Evolutionary conservation across 2,888 invertebrate species (phyloP), one percentile per base, ranked within the genome.

Genomic region (Anticlea derivata): DNA sequence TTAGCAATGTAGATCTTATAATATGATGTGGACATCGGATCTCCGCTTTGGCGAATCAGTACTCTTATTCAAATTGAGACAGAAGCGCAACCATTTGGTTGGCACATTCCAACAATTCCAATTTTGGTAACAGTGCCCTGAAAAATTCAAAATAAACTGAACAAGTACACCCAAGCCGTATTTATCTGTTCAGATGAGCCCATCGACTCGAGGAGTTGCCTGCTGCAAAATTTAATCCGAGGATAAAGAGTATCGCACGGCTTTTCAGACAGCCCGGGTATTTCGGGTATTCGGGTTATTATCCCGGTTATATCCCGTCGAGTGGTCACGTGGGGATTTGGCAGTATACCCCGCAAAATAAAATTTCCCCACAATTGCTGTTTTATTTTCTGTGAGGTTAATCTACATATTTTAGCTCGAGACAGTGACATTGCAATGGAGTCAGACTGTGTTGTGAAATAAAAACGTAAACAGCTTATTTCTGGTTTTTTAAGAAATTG

Each of bases 161-260:
- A 50, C 55, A 59, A 63, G 59, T 54, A 57, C 56, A 55, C 58
- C 55, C 59, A 46, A 63, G 56, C 61, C 63, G 66, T 71, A 77
- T 79, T 76, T 76, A 78, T 78, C 71, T 78, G 63, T 63, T 58
- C 65, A 73, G 76, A 72, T 74, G 68, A 68, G 65, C 64, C 68
- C 68, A 68, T 68, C 65, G 73, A 68, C 59, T 70, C 65, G 67
- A 73, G 69, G 75, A 82, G 75, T 74, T 74, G 73, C 73, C 72
- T 71, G 77, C 73, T 75, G 79, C 79, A 80, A 81, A 82, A 84
- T 83, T 84, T 82, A 84, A 86, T 82, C 82, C 83, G 51, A 57
- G 75, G 78, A 81, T 83, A 80, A 81, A 83, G 54, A 83, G 53
- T 49, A 60, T 58, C 46, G 72, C 70, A 63, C 62, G 53, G 74